These are phyloP conservation scores for Intellagama lesueurii DNA, from an alignment of 2,797 vertebrate species.

Conservation along the genomic window DNA sequence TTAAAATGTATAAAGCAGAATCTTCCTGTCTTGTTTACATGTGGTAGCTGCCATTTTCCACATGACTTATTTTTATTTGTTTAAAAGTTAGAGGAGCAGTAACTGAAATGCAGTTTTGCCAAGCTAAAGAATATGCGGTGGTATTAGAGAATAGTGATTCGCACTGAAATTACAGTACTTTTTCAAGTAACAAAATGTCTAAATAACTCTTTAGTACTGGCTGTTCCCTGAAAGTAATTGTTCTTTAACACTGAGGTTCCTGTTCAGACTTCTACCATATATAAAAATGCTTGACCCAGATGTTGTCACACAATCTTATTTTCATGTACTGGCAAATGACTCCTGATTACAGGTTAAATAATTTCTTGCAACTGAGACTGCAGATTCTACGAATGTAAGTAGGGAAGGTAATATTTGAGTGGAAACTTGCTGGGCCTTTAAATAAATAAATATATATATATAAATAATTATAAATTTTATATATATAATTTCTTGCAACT, in stretches of 20 bases:
- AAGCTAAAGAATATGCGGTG: not conserved
- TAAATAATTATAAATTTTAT: no score
- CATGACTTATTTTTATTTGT: not conserved
- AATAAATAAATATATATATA: not conserved
- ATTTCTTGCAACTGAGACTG: not conserved
- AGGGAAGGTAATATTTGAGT: not conserved
- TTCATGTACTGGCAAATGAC: not conserved
- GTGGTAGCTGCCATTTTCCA: not conserved
- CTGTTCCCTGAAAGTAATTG: not conserved
- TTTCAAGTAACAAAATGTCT: not conserved
- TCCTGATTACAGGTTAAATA: not conserved
- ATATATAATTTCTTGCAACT: no score
- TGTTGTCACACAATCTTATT: not conserved
- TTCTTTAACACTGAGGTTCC: not conserved
- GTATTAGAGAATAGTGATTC: not conserved
- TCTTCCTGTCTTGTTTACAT: not conserved
- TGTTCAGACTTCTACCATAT: not conserved
- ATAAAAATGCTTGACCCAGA: not conserved
- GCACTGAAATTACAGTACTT: not conserved
- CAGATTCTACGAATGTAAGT: not conserved
- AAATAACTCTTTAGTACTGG: not conserved
- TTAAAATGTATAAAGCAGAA: not conserved
- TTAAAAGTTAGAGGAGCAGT: not conserved
- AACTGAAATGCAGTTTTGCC: constrained; percentile 1
- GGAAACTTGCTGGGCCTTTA: not conserved